Evolutionary conservation across 1,140 invertebrate species (phyloP).

Genomic region (Papilio aristodemus): DNA sequence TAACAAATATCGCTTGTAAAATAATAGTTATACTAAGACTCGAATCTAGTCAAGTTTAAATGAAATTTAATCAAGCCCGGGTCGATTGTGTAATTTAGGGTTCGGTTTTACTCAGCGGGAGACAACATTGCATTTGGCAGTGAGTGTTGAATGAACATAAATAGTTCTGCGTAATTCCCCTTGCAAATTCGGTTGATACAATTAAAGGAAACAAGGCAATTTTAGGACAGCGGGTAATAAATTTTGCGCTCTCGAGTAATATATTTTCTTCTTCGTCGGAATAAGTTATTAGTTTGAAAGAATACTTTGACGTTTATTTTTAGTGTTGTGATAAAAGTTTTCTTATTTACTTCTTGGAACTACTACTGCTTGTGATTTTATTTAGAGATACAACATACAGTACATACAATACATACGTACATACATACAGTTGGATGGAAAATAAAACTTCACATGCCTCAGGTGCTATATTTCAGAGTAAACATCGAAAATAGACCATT

Average conservation of each 20-base stretch:
- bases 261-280: slow-evolving; percentile 13
- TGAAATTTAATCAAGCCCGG: slow-evolving; percentile 27
- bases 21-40: too few species aligned
- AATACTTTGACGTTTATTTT: slow-evolving; percentile 6
- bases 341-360: not conserved
- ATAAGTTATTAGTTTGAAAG: slow-evolving; percentile 15
- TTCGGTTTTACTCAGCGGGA: slow-evolving; percentile 13
- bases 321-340: slow-evolving; percentile 1
- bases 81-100: slow-evolving; percentile 30
- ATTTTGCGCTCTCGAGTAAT: slow-evolving; percentile 12
- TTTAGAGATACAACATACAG: not conserved
- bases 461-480: not conserved
- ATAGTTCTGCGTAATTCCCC: slow-evolving; percentile 29
- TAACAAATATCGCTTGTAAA: not conserved
- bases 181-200: slow-evolving; percentile 24
- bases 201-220: slow-evolving; percentile 34
- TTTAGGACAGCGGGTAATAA: slow-evolving; percentile 22
- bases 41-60: slow-evolving; percentile 13
- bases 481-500: too few species aligned
- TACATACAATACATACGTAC: too few species aligned
- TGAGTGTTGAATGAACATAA: slow-evolving; percentile 25
- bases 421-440: slow-evolving; percentile 1
- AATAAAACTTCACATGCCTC: not conserved
- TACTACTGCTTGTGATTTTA: not conserved
- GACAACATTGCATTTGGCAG: slow-evolving; percentile 28